phyloP scores from a whole-genome alignment of 2,888 invertebrate species.

The Ennomos fuscantarius region DNA sequence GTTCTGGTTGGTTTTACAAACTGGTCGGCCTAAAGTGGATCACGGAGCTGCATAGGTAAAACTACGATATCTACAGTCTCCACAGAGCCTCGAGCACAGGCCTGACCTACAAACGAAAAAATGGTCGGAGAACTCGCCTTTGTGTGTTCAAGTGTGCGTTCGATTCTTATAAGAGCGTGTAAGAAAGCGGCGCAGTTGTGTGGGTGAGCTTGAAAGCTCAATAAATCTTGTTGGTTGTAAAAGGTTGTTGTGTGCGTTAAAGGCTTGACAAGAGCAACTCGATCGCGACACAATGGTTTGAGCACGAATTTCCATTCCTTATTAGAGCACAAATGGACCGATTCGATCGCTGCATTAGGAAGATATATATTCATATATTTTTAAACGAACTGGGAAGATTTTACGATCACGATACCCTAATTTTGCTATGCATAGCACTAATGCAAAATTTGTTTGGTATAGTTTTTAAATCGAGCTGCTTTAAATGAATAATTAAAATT shows the following conservation, averaged over 20 bases:
- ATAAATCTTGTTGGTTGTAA: slow-evolving; percentile 66
- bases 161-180: slow-evolving; percentile 46
- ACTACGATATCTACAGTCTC: slow-evolving; percentile 44
- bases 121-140: slow-evolving; percentile 55
- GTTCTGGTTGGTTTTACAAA: slow-evolving; percentile 44
- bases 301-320: slow-evolving; percentile 63
- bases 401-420: too few species aligned
- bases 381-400: slow-evolving; percentile 12
- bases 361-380: slow-evolving; percentile 37
- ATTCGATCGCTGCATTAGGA: slow-evolving; percentile 44
- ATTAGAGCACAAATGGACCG: slow-evolving; percentile 40
- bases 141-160: slow-evolving; percentile 53
- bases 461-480: too few species aligned
- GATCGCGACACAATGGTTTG: slow-evolving; percentile 68
- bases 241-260: slow-evolving; percentile 56
- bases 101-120: slow-evolving; percentile 78
- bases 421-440: too few species aligned
- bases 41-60: slow-evolving; percentile 65
- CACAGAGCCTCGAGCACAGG: slow-evolving; percentile 46
- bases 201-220: slow-evolving; percentile 71
- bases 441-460: too few species aligned
- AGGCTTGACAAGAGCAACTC: slow-evolving; percentile 58
- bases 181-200: slow-evolving; percentile 45
- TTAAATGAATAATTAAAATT: too few species aligned
- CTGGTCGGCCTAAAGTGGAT: slow-evolving; percentile 58